phyloP scores from a whole-genome alignment of 2,797 vertebrate genomes.

The Serranus cabrilla region DNA sequence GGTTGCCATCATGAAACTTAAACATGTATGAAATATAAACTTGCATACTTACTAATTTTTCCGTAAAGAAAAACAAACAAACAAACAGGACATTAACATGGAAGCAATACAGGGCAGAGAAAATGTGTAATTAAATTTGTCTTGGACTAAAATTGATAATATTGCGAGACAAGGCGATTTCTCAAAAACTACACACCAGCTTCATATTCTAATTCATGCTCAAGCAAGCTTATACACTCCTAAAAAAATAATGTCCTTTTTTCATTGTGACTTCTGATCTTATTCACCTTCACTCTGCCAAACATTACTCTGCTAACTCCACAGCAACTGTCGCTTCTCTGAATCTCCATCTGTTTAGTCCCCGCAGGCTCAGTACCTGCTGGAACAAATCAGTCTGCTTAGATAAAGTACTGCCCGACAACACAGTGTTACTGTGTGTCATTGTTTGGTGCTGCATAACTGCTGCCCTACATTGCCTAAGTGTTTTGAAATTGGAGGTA shows the following conservation, averaged over 20 bases:
- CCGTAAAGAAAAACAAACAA: too few species aligned
- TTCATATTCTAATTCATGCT: neutral
- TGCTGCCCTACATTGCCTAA: slow-evolving; percentile 76
- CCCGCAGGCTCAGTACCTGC: slow-evolving; percentile 69
- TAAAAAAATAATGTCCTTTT: slow-evolving; percentile 9
- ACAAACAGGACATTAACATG: neutral
- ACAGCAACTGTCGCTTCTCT: slow-evolving; percentile 33
- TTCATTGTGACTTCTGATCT: slow-evolving; percentile 39
- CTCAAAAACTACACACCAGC: neutral
- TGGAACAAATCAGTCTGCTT: slow-evolving; percentile 67
- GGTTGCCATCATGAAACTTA: too few species aligned
- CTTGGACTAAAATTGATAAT: neutral
- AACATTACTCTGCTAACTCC: slow-evolving; percentile 36
- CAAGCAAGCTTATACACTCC: neutral
- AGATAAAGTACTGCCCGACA: slow-evolving; percentile 58
- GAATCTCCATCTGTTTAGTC: slow-evolving; percentile 65
- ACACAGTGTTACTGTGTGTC: slow-evolving; percentile 56
- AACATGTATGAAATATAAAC: too few species aligned
- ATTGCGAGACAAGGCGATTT: neutral
- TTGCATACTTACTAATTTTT: neutral
- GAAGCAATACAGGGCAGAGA: too few species aligned
- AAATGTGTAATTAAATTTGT: neutral
- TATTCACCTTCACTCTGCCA: slow-evolving; percentile 45
- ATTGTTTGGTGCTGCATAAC: slow-evolving; percentile 68
- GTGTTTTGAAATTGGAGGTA: slow-evolving; percentile 73